Percentiles rank a stretch among this genome's conserved stretches.
These are phyloP conservation scores for Lagodon rhomboides DNA, from an alignment of 2,797 vertebrate species.

Conservation along the genomic window DNA sequence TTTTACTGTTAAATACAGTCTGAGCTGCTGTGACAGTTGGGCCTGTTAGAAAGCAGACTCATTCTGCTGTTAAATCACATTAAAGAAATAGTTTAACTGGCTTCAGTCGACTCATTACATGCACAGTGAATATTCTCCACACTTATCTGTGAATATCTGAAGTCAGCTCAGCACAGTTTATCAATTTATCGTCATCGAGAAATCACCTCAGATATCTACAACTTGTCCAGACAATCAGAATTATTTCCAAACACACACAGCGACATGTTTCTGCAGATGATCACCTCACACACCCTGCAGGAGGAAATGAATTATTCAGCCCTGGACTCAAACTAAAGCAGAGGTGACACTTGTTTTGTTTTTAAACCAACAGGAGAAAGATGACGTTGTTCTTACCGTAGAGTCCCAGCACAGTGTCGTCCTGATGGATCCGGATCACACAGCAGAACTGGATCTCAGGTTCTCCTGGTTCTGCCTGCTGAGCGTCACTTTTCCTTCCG, in stretches of 20 bases:
- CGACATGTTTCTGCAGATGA: not conserved
- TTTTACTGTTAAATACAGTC: not conserved
- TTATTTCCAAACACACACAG: not conserved
- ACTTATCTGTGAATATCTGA: no score
- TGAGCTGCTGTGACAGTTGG: not conserved
- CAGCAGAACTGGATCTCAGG: not conserved
- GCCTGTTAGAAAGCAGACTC: no score
- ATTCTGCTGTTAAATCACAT: not conserved
- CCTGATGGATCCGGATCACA: not conserved
- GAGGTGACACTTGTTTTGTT: not conserved
- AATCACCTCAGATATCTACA: not conserved
- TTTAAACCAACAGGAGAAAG: no score
- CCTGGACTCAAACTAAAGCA: not conserved
- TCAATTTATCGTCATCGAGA: not conserved
- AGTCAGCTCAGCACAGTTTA: not conserved
- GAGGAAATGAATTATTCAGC: not conserved
- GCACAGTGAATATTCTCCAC: not conserved
- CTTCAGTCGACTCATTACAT: not conserved
- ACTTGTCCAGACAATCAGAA: not conserved
- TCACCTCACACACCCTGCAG: not conserved
- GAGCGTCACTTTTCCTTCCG: slow-evolving; percentile 21
- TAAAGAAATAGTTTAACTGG: not conserved
- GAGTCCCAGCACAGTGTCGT: not conserved
- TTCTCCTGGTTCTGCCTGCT: slow-evolving; percentile 2
- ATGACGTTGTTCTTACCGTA: slow-evolving; percentile 21